Percentiles rank a stretch among this genome's conserved stretches.
Evolutionary conservation across 2,888 invertebrate species (phyloP).

Genomic region (Drosophila peninsularis): DNA sequence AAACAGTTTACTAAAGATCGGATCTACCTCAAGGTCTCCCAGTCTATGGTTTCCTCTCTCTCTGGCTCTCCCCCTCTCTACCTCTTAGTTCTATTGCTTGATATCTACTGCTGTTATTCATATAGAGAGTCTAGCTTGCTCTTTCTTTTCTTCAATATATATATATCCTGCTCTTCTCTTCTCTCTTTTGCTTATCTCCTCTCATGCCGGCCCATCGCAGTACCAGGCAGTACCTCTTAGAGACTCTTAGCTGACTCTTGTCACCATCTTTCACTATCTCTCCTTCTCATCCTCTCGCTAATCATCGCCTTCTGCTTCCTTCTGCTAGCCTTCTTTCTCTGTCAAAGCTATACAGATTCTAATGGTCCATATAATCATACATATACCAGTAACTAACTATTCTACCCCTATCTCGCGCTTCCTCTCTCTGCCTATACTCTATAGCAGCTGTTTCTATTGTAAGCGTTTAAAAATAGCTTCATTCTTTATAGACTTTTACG

Average conservation of each 20-base stretch:
- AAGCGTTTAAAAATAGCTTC: constrained; percentile 1
- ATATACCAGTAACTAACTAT: neutral
- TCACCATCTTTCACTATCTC: neutral
- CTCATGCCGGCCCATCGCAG: neutral
- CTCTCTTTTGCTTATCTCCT: neutral
- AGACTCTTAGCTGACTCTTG: too few species aligned
- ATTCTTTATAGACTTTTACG: neutral
- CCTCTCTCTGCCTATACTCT: neutral
- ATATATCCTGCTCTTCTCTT: too few species aligned
- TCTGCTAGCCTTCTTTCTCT: neutral
- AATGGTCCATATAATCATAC: neutral
- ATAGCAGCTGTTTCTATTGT: constrained; percentile 1
- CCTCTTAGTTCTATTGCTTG: neutral
- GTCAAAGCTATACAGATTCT: neutral
- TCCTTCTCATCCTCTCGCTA: neutral
- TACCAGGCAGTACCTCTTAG: too few species aligned
- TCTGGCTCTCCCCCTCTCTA: neutral
- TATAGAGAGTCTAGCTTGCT: too few species aligned
- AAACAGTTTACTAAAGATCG: too few species aligned
- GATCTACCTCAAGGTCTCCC: too few species aligned
- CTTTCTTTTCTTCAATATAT: too few species aligned
- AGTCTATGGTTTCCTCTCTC: too few species aligned
- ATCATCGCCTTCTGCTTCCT: neutral
- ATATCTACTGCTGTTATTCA: too few species aligned
- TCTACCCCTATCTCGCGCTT: neutral